Percentiles rank a stretch among this genome's conserved stretches.
phyloP scores from a whole-genome alignment of 2,888 invertebrate genomes.

The Cerastoderma edule region DNA sequence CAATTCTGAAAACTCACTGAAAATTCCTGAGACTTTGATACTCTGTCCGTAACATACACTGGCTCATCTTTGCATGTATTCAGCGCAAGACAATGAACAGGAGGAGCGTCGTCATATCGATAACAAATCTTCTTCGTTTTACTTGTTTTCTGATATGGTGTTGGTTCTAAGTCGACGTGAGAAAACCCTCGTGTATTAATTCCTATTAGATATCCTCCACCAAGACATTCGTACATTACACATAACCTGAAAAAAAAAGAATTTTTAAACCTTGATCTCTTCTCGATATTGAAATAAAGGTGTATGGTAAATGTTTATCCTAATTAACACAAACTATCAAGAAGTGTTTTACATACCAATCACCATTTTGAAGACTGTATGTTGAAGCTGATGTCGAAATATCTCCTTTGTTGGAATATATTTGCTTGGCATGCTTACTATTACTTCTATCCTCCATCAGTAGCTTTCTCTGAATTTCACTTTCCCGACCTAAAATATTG shows the following conservation, averaged over 20 bases:
- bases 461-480: neutral
- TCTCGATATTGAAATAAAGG: no score
- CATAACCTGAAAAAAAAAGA: constrained; percentile 30
- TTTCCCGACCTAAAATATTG: neutral
- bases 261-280: no score
- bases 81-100: constrained; percentile 27
- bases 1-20: constrained; percentile 39
- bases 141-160: constrained; percentile 22
- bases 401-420: neutral
- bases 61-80: constrained; percentile 29
- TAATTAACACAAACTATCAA: no score
- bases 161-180: neutral
- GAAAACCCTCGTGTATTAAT: neutral
- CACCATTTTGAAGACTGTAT: neutral
- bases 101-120: constrained; percentile 26
- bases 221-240: constrained; percentile 11
- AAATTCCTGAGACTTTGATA: constrained; percentile 21
- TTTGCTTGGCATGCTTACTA: neutral
- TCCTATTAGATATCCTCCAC: constrained; percentile 18
- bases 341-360: constrained; percentile 14
- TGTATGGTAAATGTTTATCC: no score
- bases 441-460: constrained; percentile 3
- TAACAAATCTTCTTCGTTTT: constrained; percentile 21
- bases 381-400: neutral
- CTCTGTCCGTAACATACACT: constrained; percentile 16